Evolutionary conservation across 2,113 vertebrate species (phyloP), one percentile per base, ranked within the genome.

Genomic region (Chaetura pelagica): DNA sequence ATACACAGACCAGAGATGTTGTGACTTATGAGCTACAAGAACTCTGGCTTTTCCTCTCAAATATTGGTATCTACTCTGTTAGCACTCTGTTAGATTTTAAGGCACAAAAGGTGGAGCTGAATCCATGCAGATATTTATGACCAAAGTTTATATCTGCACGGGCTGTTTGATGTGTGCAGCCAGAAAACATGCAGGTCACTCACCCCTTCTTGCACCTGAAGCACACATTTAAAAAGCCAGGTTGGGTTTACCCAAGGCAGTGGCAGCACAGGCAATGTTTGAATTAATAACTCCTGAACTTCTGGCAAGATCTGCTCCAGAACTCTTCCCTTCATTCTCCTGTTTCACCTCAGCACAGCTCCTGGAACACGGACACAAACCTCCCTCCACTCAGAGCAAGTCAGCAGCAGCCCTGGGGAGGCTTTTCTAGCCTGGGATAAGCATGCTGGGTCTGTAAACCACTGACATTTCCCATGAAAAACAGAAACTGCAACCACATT

Each of bases 381-480:
- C n/a, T 48, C 54, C 27, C 55, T 30, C 20, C n/a, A 8, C 22
- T 9, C 2, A 0, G 23, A 44, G 24, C 72, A 7, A 2, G 59
- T 6, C 5, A 0, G 4, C 46, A 54, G 81, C 44, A 51, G 32
- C 67, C 9, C 0, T 3, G 10, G 0, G 0, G 44, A 55, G 8
- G 10, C 26, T 66, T 48, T 51, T 42, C 49, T 51, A 18, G 13
- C 26, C 34, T 3, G 34, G 13, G 29, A 15, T 18, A 32, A 12
- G 40, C 6, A 29, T 4, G 11, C 13, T 32, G 9, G 19, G 35
- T 20, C 34, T 26, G 54, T 57, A 5, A 72, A 46, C 34, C 34
- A 27, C 35, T 17, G 29, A 13, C 1, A 1, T 8, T 66, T n/a
- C 42, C 48, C 3, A 4, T 77, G 26, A 49, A 15, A 44, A 78